phyloP scores from a whole-genome alignment of 2,113 vertebrate genomes.

The Theristicus caerulescens region DNA sequence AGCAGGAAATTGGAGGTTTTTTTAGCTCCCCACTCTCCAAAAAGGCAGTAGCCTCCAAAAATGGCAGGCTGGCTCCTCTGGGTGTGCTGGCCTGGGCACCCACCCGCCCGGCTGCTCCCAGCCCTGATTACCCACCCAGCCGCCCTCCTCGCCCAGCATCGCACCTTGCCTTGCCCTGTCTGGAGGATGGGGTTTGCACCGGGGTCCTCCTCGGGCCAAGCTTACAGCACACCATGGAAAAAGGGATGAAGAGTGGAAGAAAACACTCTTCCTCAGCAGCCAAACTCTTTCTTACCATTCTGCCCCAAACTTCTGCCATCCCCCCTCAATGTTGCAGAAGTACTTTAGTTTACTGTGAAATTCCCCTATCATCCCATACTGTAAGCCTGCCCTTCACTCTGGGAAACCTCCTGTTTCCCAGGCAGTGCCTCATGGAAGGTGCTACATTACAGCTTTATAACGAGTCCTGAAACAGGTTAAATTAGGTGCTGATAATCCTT shows the following conservation, averaged over 20 bases:
- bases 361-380: neutral
- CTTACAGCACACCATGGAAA: neutral
- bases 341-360: neutral
- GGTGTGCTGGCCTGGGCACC: neutral
- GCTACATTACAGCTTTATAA: neutral
- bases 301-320: neutral
- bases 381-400: neutral
- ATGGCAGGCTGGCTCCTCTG: neutral
- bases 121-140: neutral
- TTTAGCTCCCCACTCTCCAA: neutral
- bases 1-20: neutral
- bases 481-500: neutral
- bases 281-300: neutral
- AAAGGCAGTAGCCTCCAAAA: neutral
- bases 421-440: neutral
- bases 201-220: fast-evolving
- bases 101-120: neutral
- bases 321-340: neutral
- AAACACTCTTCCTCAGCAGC: neutral
- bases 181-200: fast-evolving
- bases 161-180: too few relatives aligned
- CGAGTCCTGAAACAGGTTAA: neutral
- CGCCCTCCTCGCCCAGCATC: fast-evolving
- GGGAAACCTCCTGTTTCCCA: neutral
- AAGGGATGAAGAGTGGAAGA: neutral